Percentiles rank a stretch among this genome's conserved stretches.
Conservation (phyloP, 2,888 invertebrate species). For the Lasioglossum zephyrum region DNA sequence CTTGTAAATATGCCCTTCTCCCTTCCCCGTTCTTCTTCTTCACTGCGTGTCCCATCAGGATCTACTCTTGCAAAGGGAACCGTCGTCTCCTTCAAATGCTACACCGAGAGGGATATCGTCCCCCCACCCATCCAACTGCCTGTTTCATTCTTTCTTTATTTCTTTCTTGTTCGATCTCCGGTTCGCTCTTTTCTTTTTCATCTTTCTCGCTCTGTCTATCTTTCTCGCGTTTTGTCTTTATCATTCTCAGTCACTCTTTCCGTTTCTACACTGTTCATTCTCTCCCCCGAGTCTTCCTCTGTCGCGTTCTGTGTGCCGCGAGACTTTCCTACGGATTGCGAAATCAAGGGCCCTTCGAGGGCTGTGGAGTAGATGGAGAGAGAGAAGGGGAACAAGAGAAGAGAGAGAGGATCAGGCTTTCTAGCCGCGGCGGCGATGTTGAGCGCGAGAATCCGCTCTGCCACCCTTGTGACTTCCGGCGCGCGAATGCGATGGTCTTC, state of each 20-base stretch:
- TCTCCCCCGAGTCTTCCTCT: constrained; percentile 15
- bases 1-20: constrained; percentile 72
- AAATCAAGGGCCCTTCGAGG: constrained; percentile 80
- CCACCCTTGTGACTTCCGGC: not conserved
- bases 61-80: constrained; percentile 70
- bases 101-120: constrained; percentile 67
- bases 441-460: constrained; percentile 1
- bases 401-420: constrained; percentile 17
- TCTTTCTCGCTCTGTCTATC: not conserved
- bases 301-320: constrained; percentile 61
- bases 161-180: constrained; percentile 17
- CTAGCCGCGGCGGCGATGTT: not conserved
- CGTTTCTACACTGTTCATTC: constrained; percentile 1
- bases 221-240: not conserved
- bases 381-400: constrained; percentile 17
- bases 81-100: constrained; percentile 73
- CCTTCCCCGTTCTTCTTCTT: constrained; percentile 19
- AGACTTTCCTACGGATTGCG: constrained; percentile 79
- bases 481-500: not conserved
- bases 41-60: constrained; percentile 65
- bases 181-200: not conserved
- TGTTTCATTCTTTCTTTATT: constrained; percentile 12
- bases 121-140: not conserved
- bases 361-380: constrained; percentile 60
- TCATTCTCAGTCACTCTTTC: constrained; percentile 13